phyloP scores from a whole-genome alignment of 2,113 vertebrate species.

The Ophthalmolycus amberensis region DNA sequence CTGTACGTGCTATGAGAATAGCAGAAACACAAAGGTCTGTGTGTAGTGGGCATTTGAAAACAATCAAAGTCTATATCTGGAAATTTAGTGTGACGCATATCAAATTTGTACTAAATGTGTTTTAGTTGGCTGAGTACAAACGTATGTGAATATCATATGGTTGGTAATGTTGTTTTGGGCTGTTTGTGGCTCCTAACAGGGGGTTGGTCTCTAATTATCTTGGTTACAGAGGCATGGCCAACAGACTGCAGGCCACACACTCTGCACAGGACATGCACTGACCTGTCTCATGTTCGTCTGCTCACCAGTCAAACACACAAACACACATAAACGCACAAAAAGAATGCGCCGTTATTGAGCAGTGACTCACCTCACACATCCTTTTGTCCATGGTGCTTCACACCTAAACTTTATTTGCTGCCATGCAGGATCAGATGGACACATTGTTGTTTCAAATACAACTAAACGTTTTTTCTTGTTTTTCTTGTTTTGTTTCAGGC shows the following conservation, averaged over 20 bases:
- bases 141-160: constrained; percentile 55
- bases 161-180: constrained; percentile 59
- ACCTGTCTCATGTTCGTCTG: constrained; percentile 77
- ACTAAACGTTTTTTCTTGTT: not conserved
- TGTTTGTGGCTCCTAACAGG: constrained; percentile 75
- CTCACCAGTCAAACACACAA: constrained; percentile 39
- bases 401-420: constrained; percentile 13
- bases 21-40: not conserved
- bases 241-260: constrained; percentile 77
- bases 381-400: constrained; percentile 9
- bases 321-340: not conserved
- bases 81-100: constrained; percentile 30
- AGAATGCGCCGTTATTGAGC: constrained; percentile 10
- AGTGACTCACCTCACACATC: constrained; percentile 30
- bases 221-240: constrained; percentile 81
- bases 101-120: constrained; percentile 26
- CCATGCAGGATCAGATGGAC: not conserved
- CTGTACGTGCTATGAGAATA: not conserved
- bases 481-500: not conserved
- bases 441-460: not conserved
- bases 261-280: constrained; percentile 75
- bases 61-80: constrained; percentile 20
- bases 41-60: not conserved
- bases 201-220: constrained; percentile 78
- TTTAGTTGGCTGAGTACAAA: constrained; percentile 31